Percentiles rank a stretch among this genome's conserved stretches.
Conservation (phyloP, 2,797 vertebrate genomes). For the Manis javanica region DNA sequence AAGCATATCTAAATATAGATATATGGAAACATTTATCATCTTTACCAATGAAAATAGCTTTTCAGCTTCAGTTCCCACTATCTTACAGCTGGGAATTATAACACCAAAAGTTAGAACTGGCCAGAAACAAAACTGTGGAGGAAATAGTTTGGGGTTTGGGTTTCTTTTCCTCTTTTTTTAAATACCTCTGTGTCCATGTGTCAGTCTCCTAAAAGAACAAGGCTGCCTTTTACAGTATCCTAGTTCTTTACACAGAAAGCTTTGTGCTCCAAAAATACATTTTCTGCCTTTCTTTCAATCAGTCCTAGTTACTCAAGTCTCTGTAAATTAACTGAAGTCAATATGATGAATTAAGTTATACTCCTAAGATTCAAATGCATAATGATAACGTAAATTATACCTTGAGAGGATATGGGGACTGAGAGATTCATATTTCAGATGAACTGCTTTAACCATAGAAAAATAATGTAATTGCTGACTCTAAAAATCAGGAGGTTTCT, state of each 20-base stretch:
- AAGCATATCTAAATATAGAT: neutral
- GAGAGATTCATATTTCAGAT: neutral
- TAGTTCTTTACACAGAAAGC: neutral
- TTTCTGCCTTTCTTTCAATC: neutral
- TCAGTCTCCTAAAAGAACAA: neutral
- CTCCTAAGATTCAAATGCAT: neutral
- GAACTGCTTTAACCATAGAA: neutral
- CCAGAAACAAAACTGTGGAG: neutral
- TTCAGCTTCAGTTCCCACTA: neutral
- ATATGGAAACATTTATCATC: neutral
- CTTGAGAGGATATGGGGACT: neutral
- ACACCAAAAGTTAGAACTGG: neutral
- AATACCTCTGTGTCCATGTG: fast-evolving
- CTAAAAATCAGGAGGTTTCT: neutral
- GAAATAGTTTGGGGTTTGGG: neutral
- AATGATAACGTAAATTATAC: neutral
- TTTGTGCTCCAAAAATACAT: neutral
- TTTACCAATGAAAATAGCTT: constrained; percentile 1
- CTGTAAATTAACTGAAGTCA: neutral
- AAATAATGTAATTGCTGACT: neutral
- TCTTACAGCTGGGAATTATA: neutral
- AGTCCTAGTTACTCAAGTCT: neutral
- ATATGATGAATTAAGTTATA: neutral
- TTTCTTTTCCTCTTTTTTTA: neutral
- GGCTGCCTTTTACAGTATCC: neutral